A percentile compares a stretch with the other conserved stretches of the same genome.
Conservation (phyloP, 2,113 vertebrate genomes). For the Onychostoma macrolepis region DNA sequence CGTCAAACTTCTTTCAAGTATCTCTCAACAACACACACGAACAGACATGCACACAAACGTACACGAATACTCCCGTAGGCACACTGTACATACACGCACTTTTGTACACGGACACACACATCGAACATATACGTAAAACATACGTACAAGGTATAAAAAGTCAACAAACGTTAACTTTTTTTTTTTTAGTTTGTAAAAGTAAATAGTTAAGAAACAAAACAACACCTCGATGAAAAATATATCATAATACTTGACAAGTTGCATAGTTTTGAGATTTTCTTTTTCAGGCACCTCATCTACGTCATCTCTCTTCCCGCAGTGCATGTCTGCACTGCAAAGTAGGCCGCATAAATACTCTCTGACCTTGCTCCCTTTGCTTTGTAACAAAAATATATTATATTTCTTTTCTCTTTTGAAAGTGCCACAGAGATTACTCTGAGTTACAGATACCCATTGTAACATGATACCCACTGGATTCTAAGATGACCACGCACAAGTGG, state of each 20-base stretch:
- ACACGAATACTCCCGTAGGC: slow-evolving; percentile 47
- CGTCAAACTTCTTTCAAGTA: slow-evolving; percentile 99
- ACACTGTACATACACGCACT: slow-evolving; percentile 28
- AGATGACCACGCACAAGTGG: slow-evolving; percentile 57
- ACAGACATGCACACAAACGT: slow-evolving; percentile 53
- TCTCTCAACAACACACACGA: slow-evolving; percentile 83
- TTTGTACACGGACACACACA: slow-evolving; percentile 39
- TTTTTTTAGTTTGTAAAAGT: slow-evolving; percentile 77
- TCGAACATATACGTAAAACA: slow-evolving; percentile 70
- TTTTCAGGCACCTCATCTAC: slow-evolving; percentile 87
- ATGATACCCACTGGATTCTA: slow-evolving; percentile 55
- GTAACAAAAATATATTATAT: slow-evolving; percentile 86
- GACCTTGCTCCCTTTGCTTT: slow-evolving; percentile 67
- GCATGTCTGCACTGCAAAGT: slow-evolving; percentile 53
- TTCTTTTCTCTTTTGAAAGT: slow-evolving; percentile 71
- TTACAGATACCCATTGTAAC: slow-evolving; percentile 44
- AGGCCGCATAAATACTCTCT: slow-evolving; percentile 74
- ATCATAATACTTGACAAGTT: slow-evolving; percentile 89
- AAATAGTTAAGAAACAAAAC: slow-evolving; percentile 80
- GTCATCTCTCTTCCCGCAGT: slow-evolving; percentile 78
- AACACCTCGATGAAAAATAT: slow-evolving; percentile 63
- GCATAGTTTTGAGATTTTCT: slow-evolving; percentile 94
- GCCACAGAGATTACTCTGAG: slow-evolving; percentile 68
- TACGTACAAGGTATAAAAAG: slow-evolving; percentile 80
- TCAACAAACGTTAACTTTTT: slow-evolving; percentile 75